phyloP scores from a whole-genome alignment of 2,888 invertebrate species.

The Thalpophila matura region DNA sequence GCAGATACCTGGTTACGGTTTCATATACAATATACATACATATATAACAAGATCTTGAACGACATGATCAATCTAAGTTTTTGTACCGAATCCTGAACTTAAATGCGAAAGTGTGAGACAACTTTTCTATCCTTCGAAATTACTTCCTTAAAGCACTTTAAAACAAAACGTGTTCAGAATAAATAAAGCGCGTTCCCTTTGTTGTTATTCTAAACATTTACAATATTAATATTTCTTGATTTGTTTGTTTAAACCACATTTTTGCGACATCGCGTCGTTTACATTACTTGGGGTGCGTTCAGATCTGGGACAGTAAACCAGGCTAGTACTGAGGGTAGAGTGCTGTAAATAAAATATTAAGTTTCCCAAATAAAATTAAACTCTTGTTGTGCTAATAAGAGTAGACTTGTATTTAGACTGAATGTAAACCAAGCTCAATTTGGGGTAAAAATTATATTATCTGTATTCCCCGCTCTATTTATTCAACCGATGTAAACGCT shows the following conservation, averaged over 20 bases:
- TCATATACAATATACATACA: slow-evolving; percentile 16
- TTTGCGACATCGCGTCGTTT: slow-evolving; percentile 22
- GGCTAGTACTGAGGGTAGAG: neutral
- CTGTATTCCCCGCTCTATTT: neutral
- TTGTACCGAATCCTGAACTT: slow-evolving; percentile 9
- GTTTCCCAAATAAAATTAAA: neutral
- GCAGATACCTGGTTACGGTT: slow-evolving; percentile 10
- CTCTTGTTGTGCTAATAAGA: neutral
- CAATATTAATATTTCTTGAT: slow-evolving; percentile 38
- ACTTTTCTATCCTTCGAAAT: slow-evolving; percentile 42
- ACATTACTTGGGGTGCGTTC: slow-evolving; percentile 22
- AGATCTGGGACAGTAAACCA: neutral
- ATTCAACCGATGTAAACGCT: slow-evolving; percentile 22
- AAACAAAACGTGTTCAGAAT: slow-evolving; percentile 49
- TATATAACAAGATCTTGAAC: slow-evolving; percentile 10
- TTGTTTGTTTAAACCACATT: slow-evolving; percentile 32
- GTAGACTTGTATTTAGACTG: neutral
- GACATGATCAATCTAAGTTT: slow-evolving; percentile 51
- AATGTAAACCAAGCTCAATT: neutral
- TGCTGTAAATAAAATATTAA: neutral
- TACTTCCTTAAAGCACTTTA: slow-evolving; percentile 26
- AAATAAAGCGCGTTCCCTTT: slow-evolving; percentile 23
- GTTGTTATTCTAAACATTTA: slow-evolving; percentile 23
- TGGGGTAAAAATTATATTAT: neutral
- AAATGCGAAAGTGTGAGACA: slow-evolving; percentile 29